Base-by-base conservation (phyloP, 2,113 vertebrate genomes). In the Athene cunicularia region DNA sequence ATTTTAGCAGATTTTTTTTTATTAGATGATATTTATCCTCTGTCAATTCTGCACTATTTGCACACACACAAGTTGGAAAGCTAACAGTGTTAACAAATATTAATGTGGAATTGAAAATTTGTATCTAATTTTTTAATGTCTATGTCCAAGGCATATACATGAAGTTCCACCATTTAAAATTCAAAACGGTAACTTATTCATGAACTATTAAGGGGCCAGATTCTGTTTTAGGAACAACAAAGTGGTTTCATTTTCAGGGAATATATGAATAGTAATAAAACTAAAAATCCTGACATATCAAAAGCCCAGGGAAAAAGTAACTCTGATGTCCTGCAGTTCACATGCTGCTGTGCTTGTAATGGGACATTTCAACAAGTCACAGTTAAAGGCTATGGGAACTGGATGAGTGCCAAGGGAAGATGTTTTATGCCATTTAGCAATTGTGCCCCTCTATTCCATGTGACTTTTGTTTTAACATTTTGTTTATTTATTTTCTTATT, bases 401-500 rank as follows among this genome's bases (percentile, higher is more conserved):
- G 97, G 97, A 93, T 21, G 28, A 76, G 37, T 47, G 96, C 97
- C 98, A 97, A 95, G 67, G 82, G 68, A 96, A 90, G 96, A 96
- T 93, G 76, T 86, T 87, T 95, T 84, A 96, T 96, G 86, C 94
- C 97, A 91, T 87, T 95, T 80, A 91, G 81, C 86, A 94, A 75
- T 72, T 90, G 91, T 96, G 94, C 92, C 97, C 80, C 64, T 94
- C 75, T 87, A 80, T 74, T 84, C 92, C 87, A 68, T 28, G 49
- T 39, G 83, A 89, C 64, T 93, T 96, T 90, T 84, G 92, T 82
- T 96, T 93, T 62, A 97, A 87, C 52, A n/a, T 86, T 91, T 49
- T 92, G 52, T 91, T 97, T 97, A 86, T 85, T 98, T 96, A 85
- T 90, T 97, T 97, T 97, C 86, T 72, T 83, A 95, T 90, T 95